phyloP scores from a whole-genome alignment of 64 coral and sea anemone genomes.

The Platygyra sinensis region DNA sequence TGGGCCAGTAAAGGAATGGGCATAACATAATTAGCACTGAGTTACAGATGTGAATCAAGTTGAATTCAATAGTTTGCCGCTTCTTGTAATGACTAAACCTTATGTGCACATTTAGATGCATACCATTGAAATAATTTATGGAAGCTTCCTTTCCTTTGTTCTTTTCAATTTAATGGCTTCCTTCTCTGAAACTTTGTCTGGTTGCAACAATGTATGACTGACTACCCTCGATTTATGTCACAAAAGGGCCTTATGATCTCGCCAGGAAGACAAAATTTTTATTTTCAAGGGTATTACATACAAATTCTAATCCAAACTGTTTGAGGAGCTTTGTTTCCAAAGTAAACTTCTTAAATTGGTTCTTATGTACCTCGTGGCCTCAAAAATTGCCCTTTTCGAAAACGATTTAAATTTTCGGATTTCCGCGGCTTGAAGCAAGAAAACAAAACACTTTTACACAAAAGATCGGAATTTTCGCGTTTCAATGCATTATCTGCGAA shows the following conservation, averaged over 20 bases:
- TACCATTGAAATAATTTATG: neutral
- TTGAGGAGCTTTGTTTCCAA: neutral
- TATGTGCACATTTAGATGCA: neutral
- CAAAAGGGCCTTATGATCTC: neutral
- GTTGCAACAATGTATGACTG: neutral
- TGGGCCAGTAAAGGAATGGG: neutral
- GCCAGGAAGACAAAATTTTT: neutral
- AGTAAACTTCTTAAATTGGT: conserved; percentile 5
- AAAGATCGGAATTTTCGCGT: conserved; percentile 11
- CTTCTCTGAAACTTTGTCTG: neutral
- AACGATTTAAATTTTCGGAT: neutral
- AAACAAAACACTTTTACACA: neutral
- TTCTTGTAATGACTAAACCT: conserved; percentile 11
- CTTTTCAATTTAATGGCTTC: neutral
- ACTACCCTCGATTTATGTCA: neutral
- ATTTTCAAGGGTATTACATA: neutral
- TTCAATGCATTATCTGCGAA: neutral
- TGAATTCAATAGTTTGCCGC: neutral
- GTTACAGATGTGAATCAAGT: conserved; percentile 44
- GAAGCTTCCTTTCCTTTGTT: too few relatives aligned
- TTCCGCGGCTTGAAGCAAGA: neutral
- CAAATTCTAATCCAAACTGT: conserved; percentile 5
- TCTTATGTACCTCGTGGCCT: neutral
- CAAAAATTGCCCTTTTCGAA: too few relatives aligned
- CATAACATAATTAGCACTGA: conserved; percentile 22